A percentile compares a stretch with the other conserved stretches of the same genome.
Evolutionary conservation across 2,113 vertebrate species (phyloP).

Genomic region (Neofelis nebulosa): DNA sequence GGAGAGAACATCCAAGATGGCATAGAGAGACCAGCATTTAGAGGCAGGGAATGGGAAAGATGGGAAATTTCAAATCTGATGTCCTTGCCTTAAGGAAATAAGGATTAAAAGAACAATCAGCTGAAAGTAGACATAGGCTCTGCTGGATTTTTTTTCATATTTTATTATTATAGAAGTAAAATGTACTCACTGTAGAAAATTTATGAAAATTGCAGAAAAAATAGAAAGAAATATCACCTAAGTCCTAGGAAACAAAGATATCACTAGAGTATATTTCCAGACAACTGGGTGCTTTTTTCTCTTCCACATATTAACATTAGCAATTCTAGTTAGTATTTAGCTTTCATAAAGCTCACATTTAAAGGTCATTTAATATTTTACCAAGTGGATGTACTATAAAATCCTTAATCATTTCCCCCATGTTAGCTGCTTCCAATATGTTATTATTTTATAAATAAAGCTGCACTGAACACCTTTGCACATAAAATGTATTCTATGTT

Average conservation of each 20-base stretch:
- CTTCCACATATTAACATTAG: not conserved
- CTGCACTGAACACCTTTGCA: not conserved
- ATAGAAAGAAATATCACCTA: not conserved
- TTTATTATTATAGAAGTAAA: constrained; percentile 17
- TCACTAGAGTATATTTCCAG: not conserved
- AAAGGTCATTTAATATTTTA: constrained; percentile 6
- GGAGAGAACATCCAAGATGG: not conserved
- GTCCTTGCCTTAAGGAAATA: not conserved
- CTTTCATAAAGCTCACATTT: not conserved
- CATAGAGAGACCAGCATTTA: not conserved
- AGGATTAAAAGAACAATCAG: not conserved
- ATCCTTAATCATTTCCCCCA: not conserved
- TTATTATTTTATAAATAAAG: constrained; percentile 46
- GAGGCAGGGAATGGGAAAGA: not conserved
- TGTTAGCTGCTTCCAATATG: not conserved
- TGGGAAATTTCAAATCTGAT: not conserved
- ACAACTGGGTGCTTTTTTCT: not conserved
- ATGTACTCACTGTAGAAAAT: constrained; percentile 3
- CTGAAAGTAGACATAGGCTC: not conserved
- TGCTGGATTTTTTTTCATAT: not conserved
- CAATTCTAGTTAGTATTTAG: not conserved
- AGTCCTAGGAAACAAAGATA: constrained; percentile 13
- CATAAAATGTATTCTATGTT: constrained; percentile 4
- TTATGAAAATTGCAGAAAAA: constrained; percentile 32
- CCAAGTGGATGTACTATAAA: not conserved